Evolutionary conservation across 2,113 vertebrate species (phyloP), one percentile per base, ranked within the genome.

Genomic region (Anarhynchus alexandrinus): DNA sequence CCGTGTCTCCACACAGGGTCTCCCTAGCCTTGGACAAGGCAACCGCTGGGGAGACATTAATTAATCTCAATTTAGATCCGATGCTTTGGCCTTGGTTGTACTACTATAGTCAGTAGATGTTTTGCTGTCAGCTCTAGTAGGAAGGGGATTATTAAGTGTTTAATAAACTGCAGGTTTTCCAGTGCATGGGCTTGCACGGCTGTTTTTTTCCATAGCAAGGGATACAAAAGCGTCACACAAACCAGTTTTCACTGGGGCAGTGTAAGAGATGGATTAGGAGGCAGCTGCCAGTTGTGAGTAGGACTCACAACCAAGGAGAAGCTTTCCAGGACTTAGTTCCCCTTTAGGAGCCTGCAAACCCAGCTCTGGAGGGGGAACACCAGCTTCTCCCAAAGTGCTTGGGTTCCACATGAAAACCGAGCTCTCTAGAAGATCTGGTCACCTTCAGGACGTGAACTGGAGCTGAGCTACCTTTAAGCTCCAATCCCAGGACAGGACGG

Each of bases 1-100:
- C 87, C 10, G 0, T 43, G 90, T 95, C 95, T 96, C 96, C 96
- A 96, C 96, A 94, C 95, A 95, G 96, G 94, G 95, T 96, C 96
- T 96, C 95, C 90, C 95, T 96, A 54, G 6, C 38, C 87, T 81
- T 79, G 95, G 93, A 72, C 93, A 93, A 94, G 45, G 57, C 69
- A 71, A 30, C 49, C 38, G 13, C 51, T 10, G n/a, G 55, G n/a
- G 70, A 78, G 70, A 27, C 7, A 3, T 40, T 45, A 40, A 71
- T 84, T 76, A 70, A 51, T 12, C 22, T 59, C 59, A 40, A 15
- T 88, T 81, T 69, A 17, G 22, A 70, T 27, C 51, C 2, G 0
- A 11, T n/a, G 62, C 71, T 72, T 77, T 49, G 87, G 55, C 84
- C 72, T 65, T 32, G 85, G 82, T 58, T 47, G 64, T 57, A 4